Conservation (phyloP, 2,113 vertebrate species). For the Pithys albifrons region DNA sequence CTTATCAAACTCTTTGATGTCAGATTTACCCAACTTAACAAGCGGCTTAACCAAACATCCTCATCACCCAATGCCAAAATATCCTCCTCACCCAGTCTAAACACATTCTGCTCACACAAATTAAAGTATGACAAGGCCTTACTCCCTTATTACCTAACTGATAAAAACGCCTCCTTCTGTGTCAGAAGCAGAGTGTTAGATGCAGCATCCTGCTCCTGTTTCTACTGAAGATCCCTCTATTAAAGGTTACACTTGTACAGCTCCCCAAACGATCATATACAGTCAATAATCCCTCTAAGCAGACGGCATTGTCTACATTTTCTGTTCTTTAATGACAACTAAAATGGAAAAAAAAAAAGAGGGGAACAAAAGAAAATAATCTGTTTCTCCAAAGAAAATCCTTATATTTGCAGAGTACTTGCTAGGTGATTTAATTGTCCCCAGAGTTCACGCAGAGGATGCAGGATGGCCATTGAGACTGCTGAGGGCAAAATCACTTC, state of each 20-base stretch:
- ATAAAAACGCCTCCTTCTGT: not conserved
- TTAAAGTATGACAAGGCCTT: constrained; percentile 25
- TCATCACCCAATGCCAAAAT: constrained; percentile 51
- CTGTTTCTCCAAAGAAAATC: not conserved
- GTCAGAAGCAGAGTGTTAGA: not conserved
- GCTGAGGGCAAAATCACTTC: not conserved
- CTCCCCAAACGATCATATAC: not conserved
- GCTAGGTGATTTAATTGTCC: not conserved
- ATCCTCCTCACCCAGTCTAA: constrained; percentile 62
- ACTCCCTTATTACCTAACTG: not conserved
- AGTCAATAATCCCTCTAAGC: not conserved
- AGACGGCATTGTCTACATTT: not conserved
- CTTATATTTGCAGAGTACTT: not conserved
- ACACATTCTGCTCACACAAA: constrained; percentile 48
- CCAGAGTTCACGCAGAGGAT: not conserved
- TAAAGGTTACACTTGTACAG: not conserved
- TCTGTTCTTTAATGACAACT: not conserved
- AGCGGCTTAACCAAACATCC: constrained; percentile 59
- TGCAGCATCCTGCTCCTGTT: not conserved
- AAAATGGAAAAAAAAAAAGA: not conserved
- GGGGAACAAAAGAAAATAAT: not conserved
- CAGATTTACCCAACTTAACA: constrained; percentile 39
- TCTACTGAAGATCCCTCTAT: not conserved
- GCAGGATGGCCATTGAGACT: not conserved
- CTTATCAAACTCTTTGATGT: constrained; percentile 66